Base-by-base conservation (phyloP, 2,797 vertebrate genomes). In the Hypotaenidia philippensis region DNA sequence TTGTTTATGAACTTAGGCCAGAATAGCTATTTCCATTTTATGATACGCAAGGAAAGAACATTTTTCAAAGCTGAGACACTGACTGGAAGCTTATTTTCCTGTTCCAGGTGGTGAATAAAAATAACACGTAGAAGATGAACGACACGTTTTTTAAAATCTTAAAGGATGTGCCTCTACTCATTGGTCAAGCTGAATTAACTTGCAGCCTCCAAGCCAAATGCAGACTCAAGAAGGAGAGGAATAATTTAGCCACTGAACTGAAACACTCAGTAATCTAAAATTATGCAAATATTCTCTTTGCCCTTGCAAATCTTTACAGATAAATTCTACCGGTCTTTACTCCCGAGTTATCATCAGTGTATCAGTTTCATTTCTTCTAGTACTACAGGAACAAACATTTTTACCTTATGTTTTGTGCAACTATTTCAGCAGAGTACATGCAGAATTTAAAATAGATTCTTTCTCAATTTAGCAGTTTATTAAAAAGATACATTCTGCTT, bases 141-240 rank as follows among this genome's bases (percentile, higher is more conserved):
- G 81, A 72, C 55, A 91, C 31, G 12, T 79, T 90, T 95, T 95
- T 88, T 21, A 69, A 95, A 95, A 91, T 90, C 93, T 93, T 95
- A 95, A 93, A 94, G 80, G 88, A 72, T 86, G 70, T 40, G 34
- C 59, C 91, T 87, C 65, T 83, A 47, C 79, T 93, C 88, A 94
- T 90, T 95, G 96, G 96, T 95, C 95, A 96, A 95, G 93, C 93
- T 90, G 91, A 97, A 96, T 95, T 97, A 96, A 95, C 96, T 94
- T 72, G 70, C 79, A 93, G 89, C 77, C 79, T 93, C 90, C 72
- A 83, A 95, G 85, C 77, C 80, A 94, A 94, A 93, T n/a, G 52
- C 38, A 79, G 69, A 61, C 74, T 88, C 6, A 22, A 90, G 87
- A 32, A 89, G 63, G 38, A 94, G 72, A 94, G 47, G 80, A 90